Conservation (phyloP, 2,888 invertebrate genomes). For the Monopis laevigella region DNA sequence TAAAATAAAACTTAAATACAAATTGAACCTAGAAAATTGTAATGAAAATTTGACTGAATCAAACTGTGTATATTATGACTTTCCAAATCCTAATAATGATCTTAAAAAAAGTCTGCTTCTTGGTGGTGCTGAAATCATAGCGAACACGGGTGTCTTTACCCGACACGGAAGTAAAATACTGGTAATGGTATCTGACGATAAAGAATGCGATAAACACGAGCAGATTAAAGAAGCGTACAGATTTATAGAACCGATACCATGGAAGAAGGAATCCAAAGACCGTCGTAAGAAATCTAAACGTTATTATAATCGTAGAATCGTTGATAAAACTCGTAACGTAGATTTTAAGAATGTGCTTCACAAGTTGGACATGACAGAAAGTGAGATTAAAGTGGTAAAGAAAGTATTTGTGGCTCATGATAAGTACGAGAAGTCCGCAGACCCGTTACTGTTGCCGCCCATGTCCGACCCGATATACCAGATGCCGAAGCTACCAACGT, state of each 20-base stretch:
- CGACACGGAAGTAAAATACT: slow-evolving; percentile 31
- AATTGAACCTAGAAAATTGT: slow-evolving; percentile 49
- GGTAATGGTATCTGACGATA: slow-evolving; percentile 32
- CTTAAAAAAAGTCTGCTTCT: slow-evolving; percentile 46
- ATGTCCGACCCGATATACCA: slow-evolving; percentile 48
- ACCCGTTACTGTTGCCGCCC: slow-evolving; percentile 41
- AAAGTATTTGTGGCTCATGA: slow-evolving; percentile 43
- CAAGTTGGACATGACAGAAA: slow-evolving; percentile 42
- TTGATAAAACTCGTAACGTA: slow-evolving; percentile 23
- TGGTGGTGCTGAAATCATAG: slow-evolving; percentile 47
- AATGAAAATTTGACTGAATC: slow-evolving; percentile 44
- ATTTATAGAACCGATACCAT: slow-evolving; percentile 41
- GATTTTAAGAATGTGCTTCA: slow-evolving; percentile 45
- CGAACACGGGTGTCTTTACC: slow-evolving; percentile 23
- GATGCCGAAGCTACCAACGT: slow-evolving; percentile 42
- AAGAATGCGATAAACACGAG: slow-evolving; percentile 23
- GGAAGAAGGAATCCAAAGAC: slow-evolving; percentile 33
- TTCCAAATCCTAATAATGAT: slow-evolving; percentile 46
- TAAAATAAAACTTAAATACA: slow-evolving; percentile 51
- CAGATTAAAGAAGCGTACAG: slow-evolving; percentile 33
- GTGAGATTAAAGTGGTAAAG: slow-evolving; percentile 44
- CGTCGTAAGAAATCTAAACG: slow-evolving; percentile 1
- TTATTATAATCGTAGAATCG: too few species aligned
- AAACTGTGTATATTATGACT: slow-evolving; percentile 51
- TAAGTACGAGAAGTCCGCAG: slow-evolving; percentile 43